phyloP scores from a whole-genome alignment of 2,888 invertebrate genomes.

The Arctia plantaginis region DNA sequence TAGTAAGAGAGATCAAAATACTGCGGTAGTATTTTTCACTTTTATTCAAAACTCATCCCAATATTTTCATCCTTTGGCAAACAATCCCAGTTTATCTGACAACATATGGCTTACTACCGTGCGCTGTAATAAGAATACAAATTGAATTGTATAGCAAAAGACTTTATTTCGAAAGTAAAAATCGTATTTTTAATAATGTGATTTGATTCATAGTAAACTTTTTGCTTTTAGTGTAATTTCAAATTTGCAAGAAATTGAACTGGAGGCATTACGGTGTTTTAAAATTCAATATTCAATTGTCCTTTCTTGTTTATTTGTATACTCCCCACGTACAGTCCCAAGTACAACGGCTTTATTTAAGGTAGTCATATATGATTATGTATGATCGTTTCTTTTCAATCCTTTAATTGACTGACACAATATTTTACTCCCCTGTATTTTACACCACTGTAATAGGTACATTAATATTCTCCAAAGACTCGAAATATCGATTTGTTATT shows the following conservation, averaged over 20 bases:
- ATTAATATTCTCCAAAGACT: background rate
- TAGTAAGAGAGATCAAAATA: too few species aligned
- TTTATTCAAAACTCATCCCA: background rate
- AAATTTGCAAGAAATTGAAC: background rate
- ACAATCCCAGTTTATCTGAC: background rate
- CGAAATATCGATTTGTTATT: background rate
- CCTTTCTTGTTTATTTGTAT: background rate
- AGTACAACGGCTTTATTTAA: background rate
- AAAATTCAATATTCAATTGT: background rate
- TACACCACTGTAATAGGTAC: too few species aligned
- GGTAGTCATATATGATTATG: background rate
- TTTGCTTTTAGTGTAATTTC: background rate
- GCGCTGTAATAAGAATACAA: background rate
- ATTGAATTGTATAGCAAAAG: background rate
- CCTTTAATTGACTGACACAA: background rate
- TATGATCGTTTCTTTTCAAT: background rate
- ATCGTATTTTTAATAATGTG: background rate
- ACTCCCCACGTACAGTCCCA: background rate
- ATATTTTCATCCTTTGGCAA: background rate
- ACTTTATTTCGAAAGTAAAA: background rate
- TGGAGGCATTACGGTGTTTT: background rate
- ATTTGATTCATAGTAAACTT: background rate
- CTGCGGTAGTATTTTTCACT: background rate
- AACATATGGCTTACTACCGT: background rate
- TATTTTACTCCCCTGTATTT: too few species aligned